These are phyloP conservation scores for Scrobipalpa atriplicella DNA, from an alignment of 2,888 invertebrate genomes.

Conservation along the genomic window DNA sequence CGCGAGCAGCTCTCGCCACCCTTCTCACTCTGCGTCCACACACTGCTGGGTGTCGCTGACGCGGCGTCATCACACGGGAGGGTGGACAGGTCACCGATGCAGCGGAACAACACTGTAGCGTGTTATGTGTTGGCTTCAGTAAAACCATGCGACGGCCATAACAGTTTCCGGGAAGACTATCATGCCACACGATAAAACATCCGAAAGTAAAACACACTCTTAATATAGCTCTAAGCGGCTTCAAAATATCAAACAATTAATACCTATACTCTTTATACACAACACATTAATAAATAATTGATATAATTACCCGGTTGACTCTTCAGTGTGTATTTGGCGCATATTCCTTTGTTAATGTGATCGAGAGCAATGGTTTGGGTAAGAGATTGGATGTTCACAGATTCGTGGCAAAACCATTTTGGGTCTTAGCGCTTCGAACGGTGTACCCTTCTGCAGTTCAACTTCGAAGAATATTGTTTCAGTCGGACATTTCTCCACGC, in stretches of 20 bases:
- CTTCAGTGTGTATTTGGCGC: conserved; percentile 87
- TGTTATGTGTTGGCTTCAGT: conserved; percentile 41
- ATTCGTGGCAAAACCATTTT: conserved; percentile 85
- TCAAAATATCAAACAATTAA: conserved; percentile 32
- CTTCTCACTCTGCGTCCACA: conserved; percentile 37
- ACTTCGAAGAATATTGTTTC: conserved; percentile 73
- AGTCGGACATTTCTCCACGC: conserved; percentile 88
- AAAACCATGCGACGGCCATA: conserved; percentile 35
- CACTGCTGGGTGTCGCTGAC: conserved; percentile 38
- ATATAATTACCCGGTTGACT: conserved; percentile 85
- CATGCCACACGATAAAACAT: conserved; percentile 47
- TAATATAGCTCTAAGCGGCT: conserved; percentile 24
- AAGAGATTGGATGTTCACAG: conserved; percentile 67
- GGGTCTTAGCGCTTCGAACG: conserved; percentile 61
- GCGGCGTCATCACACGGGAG: conserved; percentile 65
- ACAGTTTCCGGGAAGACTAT: conserved; percentile 24
- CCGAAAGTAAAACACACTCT: conserved; percentile 18
- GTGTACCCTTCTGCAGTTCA: conserved; percentile 38
- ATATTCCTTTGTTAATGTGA: conserved; percentile 81
- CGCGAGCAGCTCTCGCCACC: conserved; percentile 60
- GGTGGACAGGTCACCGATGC: conserved; percentile 76
- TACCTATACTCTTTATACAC: neutral
- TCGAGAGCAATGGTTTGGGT: conserved; percentile 63
- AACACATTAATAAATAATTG: neutral
- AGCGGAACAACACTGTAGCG: conserved; percentile 75